Conservation (phyloP, 2,113 vertebrate genomes). For the Turnix velox region DNA sequence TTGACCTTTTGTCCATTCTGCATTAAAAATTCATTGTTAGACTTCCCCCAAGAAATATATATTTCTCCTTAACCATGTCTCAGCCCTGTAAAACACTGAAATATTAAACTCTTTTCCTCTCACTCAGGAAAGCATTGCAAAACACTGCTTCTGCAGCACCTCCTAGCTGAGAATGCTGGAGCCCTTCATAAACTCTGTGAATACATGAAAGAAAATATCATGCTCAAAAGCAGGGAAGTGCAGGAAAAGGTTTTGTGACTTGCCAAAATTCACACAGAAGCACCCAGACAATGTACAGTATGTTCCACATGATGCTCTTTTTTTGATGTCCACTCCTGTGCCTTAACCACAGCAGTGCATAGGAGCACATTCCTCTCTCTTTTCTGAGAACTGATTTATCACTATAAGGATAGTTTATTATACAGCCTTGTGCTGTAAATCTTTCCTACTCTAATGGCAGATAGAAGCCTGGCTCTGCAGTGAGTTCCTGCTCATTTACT, state of each 20-base stretch:
- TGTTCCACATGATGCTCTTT: background rate
- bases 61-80: background rate
- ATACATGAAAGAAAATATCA: background rate
- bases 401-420: slow-evolving; percentile 16
- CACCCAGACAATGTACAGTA: background rate
- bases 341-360: background rate
- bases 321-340: background rate
- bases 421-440: slow-evolving; percentile 32
- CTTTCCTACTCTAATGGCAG: slow-evolving; percentile 23
- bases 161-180: background rate
- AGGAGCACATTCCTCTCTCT: background rate
- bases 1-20: slow-evolving; percentile 12
- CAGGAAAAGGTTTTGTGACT: background rate
- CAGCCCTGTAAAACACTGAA: background rate
- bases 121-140: background rate
- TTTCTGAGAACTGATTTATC: slow-evolving; percentile 34
- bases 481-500: slow-evolving; percentile 55
- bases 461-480: slow-evolving; percentile 27
- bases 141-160: background rate
- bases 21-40: background rate
- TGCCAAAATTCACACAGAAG: background rate
- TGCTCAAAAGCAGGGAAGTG: background rate
- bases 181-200: background rate
- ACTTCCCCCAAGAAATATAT: background rate
- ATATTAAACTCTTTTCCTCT: background rate